phyloP scores from a whole-genome alignment of 1,140 invertebrate species.

The Galendromus occidentalis region DNA sequence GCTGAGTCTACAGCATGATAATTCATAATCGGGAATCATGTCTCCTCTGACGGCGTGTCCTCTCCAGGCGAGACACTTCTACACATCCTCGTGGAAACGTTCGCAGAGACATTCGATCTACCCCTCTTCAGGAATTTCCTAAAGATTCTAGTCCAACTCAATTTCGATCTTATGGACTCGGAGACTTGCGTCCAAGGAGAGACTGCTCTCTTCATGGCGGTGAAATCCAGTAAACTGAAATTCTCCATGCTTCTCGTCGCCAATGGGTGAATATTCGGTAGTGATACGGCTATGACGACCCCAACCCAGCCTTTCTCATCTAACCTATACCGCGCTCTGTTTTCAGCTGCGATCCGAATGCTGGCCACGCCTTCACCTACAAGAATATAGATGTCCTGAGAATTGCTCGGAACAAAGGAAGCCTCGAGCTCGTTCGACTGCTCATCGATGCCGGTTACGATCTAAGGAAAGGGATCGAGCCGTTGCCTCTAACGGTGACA shows the following conservation, averaged over 20 bases:
- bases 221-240: neutral
- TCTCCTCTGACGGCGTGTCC: neutral
- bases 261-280: too few relatives aligned
- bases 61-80: neutral
- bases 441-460: constrained; percentile 1
- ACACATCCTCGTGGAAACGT: neutral
- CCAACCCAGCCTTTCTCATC: neutral
- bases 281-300: too few relatives aligned
- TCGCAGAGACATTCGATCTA: neutral
- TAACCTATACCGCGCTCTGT: neutral
- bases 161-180: neutral
- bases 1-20: neutral
- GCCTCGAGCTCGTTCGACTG: neutral
- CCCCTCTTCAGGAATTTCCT: neutral
- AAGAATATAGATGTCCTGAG: neutral
- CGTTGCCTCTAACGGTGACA: neutral
- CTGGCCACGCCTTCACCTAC: neutral
- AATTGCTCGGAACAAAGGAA: neutral
- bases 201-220: neutral
- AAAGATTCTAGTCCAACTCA: neutral
- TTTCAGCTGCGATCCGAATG: neutral
- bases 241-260: neutral
- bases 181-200: constrained; percentile 3
- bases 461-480: neutral
- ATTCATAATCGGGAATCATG: neutral